Base-by-base conservation (phyloP, 2,888 invertebrate species). In the Eristalis intricaria region DNA sequence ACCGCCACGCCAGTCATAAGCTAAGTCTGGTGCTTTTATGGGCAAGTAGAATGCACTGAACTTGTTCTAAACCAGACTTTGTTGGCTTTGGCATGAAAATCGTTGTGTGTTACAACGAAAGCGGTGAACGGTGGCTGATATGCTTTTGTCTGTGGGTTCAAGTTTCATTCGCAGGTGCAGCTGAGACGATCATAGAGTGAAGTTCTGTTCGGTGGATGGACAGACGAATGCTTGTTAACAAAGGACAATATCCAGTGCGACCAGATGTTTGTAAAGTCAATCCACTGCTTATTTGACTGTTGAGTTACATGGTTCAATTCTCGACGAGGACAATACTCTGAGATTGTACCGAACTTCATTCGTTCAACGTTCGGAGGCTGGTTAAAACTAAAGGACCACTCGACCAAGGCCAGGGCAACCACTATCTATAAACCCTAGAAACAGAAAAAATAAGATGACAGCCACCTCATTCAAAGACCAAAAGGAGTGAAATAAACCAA, bases 21-120 rank as follows among this genome's bases (percentile, higher is more conserved):
- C 38, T n/a, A 63, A 19, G 66, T 35, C n/a, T 19, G 74, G 23
- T 26, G 80, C 80, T 58, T 63, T 79, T 79, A 61, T 22, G 68
- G 68, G 74, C 68, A 38, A 11, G 80, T 80, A 80, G 68, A 80
- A 80, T 80, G 80, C 68, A 56, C 40, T 26, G 68, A 65, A 66
- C 68, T 63, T 61, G 74, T 80, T 80, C 80, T 80, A 74, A 23
- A 8, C 74, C 61, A 56, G 66, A 66, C 66, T 38, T 80, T 68
- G 61, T 74, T 66, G 73, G 73, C 61, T 60, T 73, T 66, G 73
- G 73, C 73, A 66, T 50, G 73, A 61, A 79, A 80, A 68, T 50
- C 32, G 19, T 40, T 58, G 5, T 43, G 15, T 2, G 43, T n/a
- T n/a, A 15, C 19, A 40, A 38, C 26, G 11, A 19, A 3, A 50